Evolutionary conservation across 2,888 invertebrate genomes (phyloP), one percentile per base, ranked within the genome.

Genomic region (Mythimna ferrago): DNA sequence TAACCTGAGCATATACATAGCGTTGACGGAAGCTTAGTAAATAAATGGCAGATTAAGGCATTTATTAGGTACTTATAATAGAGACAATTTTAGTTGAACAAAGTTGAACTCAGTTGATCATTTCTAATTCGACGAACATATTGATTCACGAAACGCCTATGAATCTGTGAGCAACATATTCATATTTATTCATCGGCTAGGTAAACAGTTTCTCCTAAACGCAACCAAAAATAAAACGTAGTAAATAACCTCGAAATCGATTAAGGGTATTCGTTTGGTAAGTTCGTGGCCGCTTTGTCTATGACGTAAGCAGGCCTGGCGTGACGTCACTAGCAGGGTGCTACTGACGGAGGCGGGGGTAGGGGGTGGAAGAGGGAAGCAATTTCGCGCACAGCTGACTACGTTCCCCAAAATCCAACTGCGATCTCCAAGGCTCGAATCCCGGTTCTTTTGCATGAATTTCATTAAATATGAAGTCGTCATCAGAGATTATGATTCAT

Each of bases 321-420:
- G 91, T 94, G 95, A 95, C 95, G 96, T 95, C 94, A 95, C 90
- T 89, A 82, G 82, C 76, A 78, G 89, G 90, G 91, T 88, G 87
- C 78, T 85, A 85, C 78, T 89, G 92, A 90, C 90, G 86, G 84
- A 71, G 78, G 69, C 62, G 79, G 80, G 89, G 89, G 83, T 71
- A 76, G 83, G 81, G 88, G 81, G 89, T 87, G 87, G 88, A 89
- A 89, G 87, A 88, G 89, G 87, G 88, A 88, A 89, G 89, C 89
- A 94, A 94, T 94, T 94, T 94, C 90, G 92, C 92, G 92, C 93
- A 92, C 94, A 94, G 94, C 94, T 95, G 95, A 93, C 93, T 94
- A 90, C 89, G 88, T 90, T 91, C 88, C 87, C 90, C 89, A 78
- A 92, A 93, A 92, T 87, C 87, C 87, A 87, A 89, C 88, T 86